A percentile compares a stretch with the other conserved stretches of the same genome.
These are phyloP conservation scores for Dryobotodes eremita DNA, from an alignment of 2,888 invertebrate genomes.

Conservation along the genomic window DNA sequence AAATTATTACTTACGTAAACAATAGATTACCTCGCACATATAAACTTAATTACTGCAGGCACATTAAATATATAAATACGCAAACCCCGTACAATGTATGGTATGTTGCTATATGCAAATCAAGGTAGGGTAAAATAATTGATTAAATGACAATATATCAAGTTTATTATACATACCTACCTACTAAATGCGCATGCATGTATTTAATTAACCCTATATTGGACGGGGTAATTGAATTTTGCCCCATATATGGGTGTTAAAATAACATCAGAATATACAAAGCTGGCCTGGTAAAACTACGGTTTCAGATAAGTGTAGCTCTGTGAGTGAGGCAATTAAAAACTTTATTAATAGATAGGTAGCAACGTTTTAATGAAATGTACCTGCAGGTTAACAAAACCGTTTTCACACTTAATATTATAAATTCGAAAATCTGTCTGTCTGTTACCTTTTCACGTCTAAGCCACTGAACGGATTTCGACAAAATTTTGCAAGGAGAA, in stretches of 20 bases:
- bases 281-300: conserved; percentile 12
- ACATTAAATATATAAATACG: conserved; percentile 1
- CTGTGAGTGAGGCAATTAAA: not conserved
- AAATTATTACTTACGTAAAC: not conserved
- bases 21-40: not conserved
- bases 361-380: too few species aligned
- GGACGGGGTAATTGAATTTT: conserved; percentile 55
- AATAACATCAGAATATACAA: conserved; percentile 15
- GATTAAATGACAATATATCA: conserved; percentile 58
- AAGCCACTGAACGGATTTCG: too few species aligned
- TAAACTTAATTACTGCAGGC: conserved; percentile 18
- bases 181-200: conserved; percentile 11
- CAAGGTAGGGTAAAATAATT: conserved; percentile 49
- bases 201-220: conserved; percentile 60
- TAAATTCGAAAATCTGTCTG: too few species aligned
- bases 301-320: conserved; percentile 12
- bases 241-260: conserved; percentile 1
- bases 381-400: not conserved
- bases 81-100: not conserved
- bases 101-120: conserved; percentile 47
- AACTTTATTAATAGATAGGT: not conserved
- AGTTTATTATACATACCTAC: conserved; percentile 42
- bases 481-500: too few species aligned
- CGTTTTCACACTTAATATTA: too few species aligned
- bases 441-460: too few species aligned